phyloP scores from a whole-genome alignment of 2,888 invertebrate genomes.

The Diplazon laetatorius region DNA sequence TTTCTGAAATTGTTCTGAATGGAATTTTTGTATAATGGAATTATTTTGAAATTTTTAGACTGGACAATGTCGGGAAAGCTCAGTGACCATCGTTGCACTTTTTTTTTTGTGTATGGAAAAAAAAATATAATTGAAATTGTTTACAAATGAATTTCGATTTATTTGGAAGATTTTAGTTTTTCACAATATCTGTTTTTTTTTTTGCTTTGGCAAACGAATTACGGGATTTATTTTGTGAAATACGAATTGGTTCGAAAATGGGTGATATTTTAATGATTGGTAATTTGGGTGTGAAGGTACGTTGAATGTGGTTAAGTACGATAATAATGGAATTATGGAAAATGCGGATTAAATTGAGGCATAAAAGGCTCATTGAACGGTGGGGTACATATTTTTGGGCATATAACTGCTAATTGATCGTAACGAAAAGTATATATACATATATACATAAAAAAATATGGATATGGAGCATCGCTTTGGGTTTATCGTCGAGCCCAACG shows the following conservation, averaged over 20 bases:
- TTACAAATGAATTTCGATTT: no score
- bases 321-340: conserved; percentile 18
- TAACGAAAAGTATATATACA: not conserved
- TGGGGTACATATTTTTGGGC: conserved; percentile 9
- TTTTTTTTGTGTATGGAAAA: no score
- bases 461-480: not conserved
- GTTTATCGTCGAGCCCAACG: conserved; percentile 7
- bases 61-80: no score
- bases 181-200: no score
- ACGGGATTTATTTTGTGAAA: not conserved
- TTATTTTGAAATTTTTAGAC: no score
- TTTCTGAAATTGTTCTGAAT: no score
- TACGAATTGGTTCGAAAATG: not conserved
- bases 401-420: conserved; percentile 5
- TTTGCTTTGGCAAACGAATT: not conserved
- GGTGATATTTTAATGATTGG: not conserved
- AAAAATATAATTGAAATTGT: no score
- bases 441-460: no score
- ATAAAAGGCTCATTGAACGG: not conserved
- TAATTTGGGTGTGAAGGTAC: not conserved
- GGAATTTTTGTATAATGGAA: no score
- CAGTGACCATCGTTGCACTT: no score
- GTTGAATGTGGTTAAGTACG: not conserved
- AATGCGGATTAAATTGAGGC: conserved; percentile 5
- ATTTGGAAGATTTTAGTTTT: no score